These are phyloP conservation scores for Philotrypesis tridentata DNA, from an alignment of 1,140 invertebrate species.

Conservation along the genomic window DNA sequence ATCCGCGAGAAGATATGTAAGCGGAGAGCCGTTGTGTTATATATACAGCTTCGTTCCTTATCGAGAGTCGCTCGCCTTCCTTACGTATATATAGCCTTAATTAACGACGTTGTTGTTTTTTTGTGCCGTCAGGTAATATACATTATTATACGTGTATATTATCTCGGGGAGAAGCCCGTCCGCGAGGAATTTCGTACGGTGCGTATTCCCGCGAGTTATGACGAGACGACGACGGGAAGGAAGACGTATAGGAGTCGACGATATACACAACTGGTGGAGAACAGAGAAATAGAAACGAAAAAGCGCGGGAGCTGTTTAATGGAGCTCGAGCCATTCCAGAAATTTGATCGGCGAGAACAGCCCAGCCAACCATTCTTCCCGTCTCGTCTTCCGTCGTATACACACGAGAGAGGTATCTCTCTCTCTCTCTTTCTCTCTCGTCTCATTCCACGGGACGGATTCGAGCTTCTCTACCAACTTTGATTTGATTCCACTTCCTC, in stretches of 20 bases:
- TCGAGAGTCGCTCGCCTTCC: too few relatives aligned
- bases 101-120: too few relatives aligned
- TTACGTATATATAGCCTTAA: too few relatives aligned
- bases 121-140: too few relatives aligned
- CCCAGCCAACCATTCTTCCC: conserved; percentile 53
- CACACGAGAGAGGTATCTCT: background rate
- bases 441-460: conserved; percentile 56
- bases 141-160: too few relatives aligned
- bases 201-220: conserved; percentile 11
- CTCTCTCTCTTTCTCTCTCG: conserved; percentile 46
- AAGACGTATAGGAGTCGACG: conserved; percentile 29
- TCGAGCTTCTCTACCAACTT: conserved; percentile 63
- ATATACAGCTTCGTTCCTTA: too few relatives aligned
- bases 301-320: conserved; percentile 62
- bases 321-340: conserved; percentile 63
- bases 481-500: conserved; percentile 65
- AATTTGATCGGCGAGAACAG: conserved; percentile 68
- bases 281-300: too few relatives aligned
- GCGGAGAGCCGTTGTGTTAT: conserved; percentile 4
- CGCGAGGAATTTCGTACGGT: too few relatives aligned
- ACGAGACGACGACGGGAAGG: background rate
- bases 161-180: too few relatives aligned
- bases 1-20: conserved; percentile 47
- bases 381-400: conserved; percentile 41
- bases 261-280: too few relatives aligned